Evolutionary conservation across 1,140 invertebrate genomes (phyloP).

Genomic region (Heliconius himera): DNA sequence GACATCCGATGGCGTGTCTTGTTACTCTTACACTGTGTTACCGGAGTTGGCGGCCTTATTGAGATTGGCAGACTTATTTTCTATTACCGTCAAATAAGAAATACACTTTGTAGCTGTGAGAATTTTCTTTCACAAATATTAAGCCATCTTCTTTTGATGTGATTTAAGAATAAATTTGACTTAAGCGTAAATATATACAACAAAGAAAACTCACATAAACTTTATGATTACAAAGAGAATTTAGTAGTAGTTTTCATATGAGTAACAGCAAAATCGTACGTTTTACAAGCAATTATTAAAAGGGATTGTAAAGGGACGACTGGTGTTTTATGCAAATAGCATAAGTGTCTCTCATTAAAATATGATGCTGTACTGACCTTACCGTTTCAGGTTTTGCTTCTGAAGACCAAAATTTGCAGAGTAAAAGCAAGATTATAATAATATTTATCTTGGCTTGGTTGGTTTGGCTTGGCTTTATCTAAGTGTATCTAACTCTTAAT

Average conservation of each 20-base stretch:
- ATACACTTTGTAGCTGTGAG: background rate
- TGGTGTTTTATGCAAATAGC: conserved; percentile 48
- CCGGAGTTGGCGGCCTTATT: background rate
- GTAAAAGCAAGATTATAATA: background rate
- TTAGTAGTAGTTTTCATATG: background rate
- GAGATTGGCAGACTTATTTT: background rate
- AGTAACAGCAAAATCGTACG: background rate
- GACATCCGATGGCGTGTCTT: background rate
- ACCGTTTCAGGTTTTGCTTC: conserved; percentile 33
- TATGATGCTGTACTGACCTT: conserved; percentile 49
- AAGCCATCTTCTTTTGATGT: background rate
- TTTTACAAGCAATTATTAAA: background rate
- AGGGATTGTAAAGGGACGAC: background rate
- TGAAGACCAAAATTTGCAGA: conserved; percentile 32
- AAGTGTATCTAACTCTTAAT: too few relatives aligned
- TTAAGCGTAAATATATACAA: background rate
- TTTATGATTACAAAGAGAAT: background rate
- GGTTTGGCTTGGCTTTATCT: background rate
- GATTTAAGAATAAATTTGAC: background rate
- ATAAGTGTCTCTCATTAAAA: conserved; percentile 57
- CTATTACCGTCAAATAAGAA: background rate
- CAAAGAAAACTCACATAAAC: background rate
- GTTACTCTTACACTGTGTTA: conserved; percentile 2
- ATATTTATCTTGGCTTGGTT: background rate
- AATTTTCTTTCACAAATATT: background rate